Evolutionary conservation across 1,140 invertebrate species (phyloP).

Genomic region (Vanessa tameamea): DNA sequence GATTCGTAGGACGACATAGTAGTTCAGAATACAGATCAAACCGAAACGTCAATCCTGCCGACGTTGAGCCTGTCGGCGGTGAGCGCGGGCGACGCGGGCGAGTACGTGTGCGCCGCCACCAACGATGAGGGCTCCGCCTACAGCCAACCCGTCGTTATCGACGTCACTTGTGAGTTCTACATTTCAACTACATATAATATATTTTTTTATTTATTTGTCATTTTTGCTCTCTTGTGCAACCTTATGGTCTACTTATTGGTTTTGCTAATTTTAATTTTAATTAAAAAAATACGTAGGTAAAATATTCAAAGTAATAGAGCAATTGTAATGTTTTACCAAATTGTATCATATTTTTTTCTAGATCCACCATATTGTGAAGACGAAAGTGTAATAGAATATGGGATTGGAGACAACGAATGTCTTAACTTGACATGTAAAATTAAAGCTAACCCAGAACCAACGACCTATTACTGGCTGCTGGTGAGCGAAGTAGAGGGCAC

Average conservation of each 20-base stretch:
- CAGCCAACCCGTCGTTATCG: slow-evolving; percentile 59
- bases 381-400: slow-evolving; percentile 55
- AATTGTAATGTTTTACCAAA: too few relatives aligned
- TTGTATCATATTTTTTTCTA: slow-evolving; percentile 35
- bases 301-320: too few relatives aligned
- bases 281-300: too few relatives aligned
- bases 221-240: too few relatives aligned
- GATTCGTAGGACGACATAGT: slow-evolving; percentile 56
- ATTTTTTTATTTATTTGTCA: too few relatives aligned
- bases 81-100: slow-evolving; percentile 54
- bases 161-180: slow-evolving; percentile 61
- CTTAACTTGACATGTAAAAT: slow-evolving; percentile 67
- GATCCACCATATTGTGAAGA: slow-evolving; percentile 66
- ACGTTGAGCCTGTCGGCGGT: slow-evolving; percentile 49
- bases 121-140: slow-evolving; percentile 60
- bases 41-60: slow-evolving; percentile 36
- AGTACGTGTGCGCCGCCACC: slow-evolving; percentile 64
- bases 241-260: too few relatives aligned
- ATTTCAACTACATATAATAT: too few relatives aligned
- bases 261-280: too few relatives aligned
- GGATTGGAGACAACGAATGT: slow-evolving; percentile 55
- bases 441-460: slow-evolving; percentile 55
- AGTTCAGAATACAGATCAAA: slow-evolving; percentile 37
- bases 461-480: slow-evolving; percentile 61
- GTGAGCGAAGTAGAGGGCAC: slow-evolving; percentile 52